Conservation (phyloP, 30 jellyfish, hydroid and myxozoan genomes). For the Turritopsis rubra region DNA sequence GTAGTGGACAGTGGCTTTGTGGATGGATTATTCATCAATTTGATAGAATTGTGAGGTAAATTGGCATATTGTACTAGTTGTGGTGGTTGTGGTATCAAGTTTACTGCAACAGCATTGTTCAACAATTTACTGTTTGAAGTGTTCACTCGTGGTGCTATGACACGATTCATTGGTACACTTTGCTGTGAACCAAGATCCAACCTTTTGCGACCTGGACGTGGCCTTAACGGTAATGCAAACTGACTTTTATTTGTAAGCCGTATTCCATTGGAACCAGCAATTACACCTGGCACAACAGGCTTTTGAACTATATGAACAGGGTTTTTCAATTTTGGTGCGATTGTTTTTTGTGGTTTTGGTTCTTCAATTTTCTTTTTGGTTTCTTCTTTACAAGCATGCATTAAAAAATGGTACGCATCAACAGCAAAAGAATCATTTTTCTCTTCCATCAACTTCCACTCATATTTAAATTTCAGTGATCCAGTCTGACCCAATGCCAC, state of each 20-base stretch:
- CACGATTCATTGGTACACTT: conserved; percentile 11
- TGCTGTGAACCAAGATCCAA: neutral
- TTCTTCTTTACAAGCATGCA: conserved; percentile 17
- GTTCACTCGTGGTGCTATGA: conserved; percentile 13
- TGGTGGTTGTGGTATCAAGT: conserved; percentile 91
- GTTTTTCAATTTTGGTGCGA: conserved; percentile 19
- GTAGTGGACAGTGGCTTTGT: conserved; percentile 12
- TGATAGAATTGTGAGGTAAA: conserved; percentile 65
- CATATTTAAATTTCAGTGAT: conserved; percentile 30
- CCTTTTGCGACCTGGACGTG: conserved; percentile 36
- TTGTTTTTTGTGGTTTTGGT: conserved; percentile 2
- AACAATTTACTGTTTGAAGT: conserved; percentile 21
- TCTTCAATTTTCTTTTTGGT: conserved; percentile 7
- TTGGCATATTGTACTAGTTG: conserved; percentile 79
- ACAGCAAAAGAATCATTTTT: conserved; percentile 20
- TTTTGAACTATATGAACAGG: neutral
- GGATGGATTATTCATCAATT: conserved; percentile 66
- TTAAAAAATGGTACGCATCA: conserved; percentile 12
- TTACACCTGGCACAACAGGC: conserved; percentile 32
- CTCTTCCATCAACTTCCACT: conserved; percentile 29
- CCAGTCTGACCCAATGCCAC: conserved; percentile 32
- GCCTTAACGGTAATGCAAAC: conserved; percentile 24
- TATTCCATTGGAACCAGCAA: conserved; percentile 10
- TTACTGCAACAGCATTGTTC: conserved; percentile 78
- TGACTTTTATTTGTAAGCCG: conserved; percentile 21